A percentile compares a stretch with the other conserved stretches of the same genome.
Evolutionary conservation across 1,140 invertebrate species (phyloP).

Genomic region (Aphidius ervi): DNA sequence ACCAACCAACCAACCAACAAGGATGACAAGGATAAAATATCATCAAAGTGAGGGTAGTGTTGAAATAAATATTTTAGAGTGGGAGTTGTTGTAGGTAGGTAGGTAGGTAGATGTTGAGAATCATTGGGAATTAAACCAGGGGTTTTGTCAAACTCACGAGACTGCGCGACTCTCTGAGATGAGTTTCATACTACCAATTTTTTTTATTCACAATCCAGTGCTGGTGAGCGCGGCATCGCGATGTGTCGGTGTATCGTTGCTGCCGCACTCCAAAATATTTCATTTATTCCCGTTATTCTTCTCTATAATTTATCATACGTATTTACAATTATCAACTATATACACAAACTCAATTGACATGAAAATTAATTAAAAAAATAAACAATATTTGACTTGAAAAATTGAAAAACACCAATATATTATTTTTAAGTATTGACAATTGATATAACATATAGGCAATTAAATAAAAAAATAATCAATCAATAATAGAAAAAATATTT

Average conservation of each 20-base stretch:
- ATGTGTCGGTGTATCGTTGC: slow-evolving; percentile 44
- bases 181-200: slow-evolving; percentile 13
- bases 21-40: too few relatives aligned
- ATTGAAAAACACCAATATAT: not conserved
- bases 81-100: not conserved
- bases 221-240: slow-evolving; percentile 47
- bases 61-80: not conserved
- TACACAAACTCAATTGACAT: too few relatives aligned
- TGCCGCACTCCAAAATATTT: slow-evolving; percentile 35
- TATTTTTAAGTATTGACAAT: not conserved
- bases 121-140: slow-evolving; percentile 23
- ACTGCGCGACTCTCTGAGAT: slow-evolving; percentile 48
- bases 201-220: slow-evolving; percentile 34
- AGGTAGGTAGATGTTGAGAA: slow-evolving; percentile 10
- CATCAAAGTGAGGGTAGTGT: not conserved
- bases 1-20: too few relatives aligned
- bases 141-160: slow-evolving; percentile 40
- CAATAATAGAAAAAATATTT: not conserved
- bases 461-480: not conserved
- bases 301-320: slow-evolving; percentile 9
- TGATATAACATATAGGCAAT: not conserved
- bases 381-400: too few relatives aligned
- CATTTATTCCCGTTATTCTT: slow-evolving; percentile 18
- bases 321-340: too few relatives aligned
- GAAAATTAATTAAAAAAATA: too few relatives aligned